phyloP scores from a whole-genome alignment of 2,888 invertebrate genomes.

The Bhutanitis thaidina region DNA sequence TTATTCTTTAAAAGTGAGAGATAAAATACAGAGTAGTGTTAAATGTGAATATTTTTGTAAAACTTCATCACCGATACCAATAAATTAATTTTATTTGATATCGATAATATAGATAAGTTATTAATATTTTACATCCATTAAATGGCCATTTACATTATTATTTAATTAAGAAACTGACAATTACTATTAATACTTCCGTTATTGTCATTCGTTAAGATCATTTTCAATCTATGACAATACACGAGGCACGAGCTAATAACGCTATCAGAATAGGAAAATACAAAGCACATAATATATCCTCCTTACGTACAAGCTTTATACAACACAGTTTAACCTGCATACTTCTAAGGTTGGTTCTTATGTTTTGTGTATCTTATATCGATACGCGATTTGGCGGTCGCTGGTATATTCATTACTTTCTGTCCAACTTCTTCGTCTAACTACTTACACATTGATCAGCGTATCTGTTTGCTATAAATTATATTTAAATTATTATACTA shows the following conservation, averaged over 20 bases:
- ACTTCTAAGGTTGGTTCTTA: no score
- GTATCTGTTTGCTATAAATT: no score
- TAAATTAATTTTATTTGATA: not conserved
- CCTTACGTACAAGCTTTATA: no score
- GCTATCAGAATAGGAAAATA: constrained; percentile 7
- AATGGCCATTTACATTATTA: constrained; percentile 26
- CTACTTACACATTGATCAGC: no score
- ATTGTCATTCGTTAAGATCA: constrained; percentile 34
- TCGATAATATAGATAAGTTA: no score
- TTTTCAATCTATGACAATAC: constrained; percentile 7
- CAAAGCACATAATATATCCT: no score
- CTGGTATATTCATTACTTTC: no score
- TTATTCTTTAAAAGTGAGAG: not conserved
- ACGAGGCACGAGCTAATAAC: constrained; percentile 21
- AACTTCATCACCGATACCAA: not conserved
- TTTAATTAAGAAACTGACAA: not conserved
- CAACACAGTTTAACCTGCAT: no score
- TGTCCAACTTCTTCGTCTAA: no score
- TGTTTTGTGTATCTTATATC: no score
- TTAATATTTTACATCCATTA: constrained; percentile 19
- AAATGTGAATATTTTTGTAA: not conserved
- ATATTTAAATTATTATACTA: no score
- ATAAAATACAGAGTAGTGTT: constrained; percentile 4
- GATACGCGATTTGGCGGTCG: no score
- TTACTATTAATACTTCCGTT: constrained; percentile 24